phyloP scores from a whole-genome alignment of 2,113 vertebrate species.

The Aramus guarauna region DNA sequence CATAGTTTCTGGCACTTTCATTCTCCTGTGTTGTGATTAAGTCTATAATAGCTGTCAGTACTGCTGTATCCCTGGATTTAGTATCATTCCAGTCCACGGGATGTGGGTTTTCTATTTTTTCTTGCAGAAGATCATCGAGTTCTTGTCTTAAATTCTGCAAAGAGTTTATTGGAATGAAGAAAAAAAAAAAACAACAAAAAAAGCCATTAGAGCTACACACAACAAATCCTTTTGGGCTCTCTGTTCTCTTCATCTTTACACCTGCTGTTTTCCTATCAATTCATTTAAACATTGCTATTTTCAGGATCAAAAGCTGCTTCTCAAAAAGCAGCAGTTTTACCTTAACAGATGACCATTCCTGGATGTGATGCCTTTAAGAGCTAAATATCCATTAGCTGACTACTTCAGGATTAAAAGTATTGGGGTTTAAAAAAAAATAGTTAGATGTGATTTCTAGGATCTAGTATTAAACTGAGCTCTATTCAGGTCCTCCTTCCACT shows the following conservation, averaged over 20 bases:
- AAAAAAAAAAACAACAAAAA: background rate
- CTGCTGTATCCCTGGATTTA: constrained; percentile 87
- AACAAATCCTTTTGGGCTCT: background rate
- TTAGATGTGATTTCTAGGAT: background rate
- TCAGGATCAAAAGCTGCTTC: background rate
- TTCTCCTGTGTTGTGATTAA: constrained; percentile 95
- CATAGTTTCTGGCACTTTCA: constrained; percentile 57
- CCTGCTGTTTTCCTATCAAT: background rate
- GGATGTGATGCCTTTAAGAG: background rate
- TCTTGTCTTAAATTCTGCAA: constrained; percentile 86
- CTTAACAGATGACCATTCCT: background rate
- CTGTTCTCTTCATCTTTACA: background rate
- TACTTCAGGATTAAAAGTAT: background rate
- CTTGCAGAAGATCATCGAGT: constrained; percentile 87
- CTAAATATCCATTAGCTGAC: background rate
- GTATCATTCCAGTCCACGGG: constrained; percentile 90
- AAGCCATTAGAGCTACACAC: background rate
- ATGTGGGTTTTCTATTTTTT: constrained; percentile 89
- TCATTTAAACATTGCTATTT: background rate
- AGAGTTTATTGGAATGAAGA: background rate
- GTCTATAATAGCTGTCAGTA: constrained; percentile 94
- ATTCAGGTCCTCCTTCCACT: background rate
- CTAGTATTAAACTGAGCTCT: background rate
- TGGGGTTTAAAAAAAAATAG: background rate
- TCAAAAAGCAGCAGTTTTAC: background rate